Percentiles rank a stretch among this genome's conserved stretches.
phyloP scores from a whole-genome alignment of 2,113 vertebrate genomes.

The Nicator chloris region DNA sequence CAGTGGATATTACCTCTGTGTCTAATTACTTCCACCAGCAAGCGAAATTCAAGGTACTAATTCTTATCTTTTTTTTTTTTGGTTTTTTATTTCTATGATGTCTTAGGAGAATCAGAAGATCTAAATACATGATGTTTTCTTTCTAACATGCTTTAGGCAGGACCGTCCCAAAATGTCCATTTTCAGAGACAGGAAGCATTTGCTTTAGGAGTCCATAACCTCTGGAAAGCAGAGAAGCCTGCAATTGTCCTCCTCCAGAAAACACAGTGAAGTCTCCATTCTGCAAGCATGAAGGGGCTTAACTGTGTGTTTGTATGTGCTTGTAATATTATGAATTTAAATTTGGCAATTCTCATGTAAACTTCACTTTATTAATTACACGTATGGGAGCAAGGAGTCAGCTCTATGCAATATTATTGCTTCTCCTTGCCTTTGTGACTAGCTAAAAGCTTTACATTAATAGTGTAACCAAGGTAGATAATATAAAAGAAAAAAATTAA shows the following conservation, averaged over 20 bases:
- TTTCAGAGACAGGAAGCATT: neutral
- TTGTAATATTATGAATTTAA: neutral
- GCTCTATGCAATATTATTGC: neutral
- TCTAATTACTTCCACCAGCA: neutral
- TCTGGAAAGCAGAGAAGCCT: neutral
- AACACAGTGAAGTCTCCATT: neutral
- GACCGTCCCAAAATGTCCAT: neutral
- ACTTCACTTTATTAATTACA: neutral
- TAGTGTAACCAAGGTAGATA: neutral
- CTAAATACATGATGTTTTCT: neutral
- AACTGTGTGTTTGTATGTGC: fast-evolving
- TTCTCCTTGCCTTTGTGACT: neutral
- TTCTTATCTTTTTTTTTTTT: neutral
- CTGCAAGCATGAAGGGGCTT: neutral
- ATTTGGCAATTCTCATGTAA: neutral
- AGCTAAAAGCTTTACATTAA: neutral
- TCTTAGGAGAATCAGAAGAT: neutral
- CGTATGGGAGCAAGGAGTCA: neutral
- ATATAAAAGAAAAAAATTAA: neutral
- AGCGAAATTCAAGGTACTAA: neutral
- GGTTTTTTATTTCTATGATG: neutral
- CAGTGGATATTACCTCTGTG: neutral
- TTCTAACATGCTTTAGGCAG: neutral
- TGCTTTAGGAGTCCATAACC: neutral
- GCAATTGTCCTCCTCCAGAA: neutral